Evolutionary conservation across 2,797 vertebrate genomes (phyloP).

Genomic region (Vultur gryphus): DNA sequence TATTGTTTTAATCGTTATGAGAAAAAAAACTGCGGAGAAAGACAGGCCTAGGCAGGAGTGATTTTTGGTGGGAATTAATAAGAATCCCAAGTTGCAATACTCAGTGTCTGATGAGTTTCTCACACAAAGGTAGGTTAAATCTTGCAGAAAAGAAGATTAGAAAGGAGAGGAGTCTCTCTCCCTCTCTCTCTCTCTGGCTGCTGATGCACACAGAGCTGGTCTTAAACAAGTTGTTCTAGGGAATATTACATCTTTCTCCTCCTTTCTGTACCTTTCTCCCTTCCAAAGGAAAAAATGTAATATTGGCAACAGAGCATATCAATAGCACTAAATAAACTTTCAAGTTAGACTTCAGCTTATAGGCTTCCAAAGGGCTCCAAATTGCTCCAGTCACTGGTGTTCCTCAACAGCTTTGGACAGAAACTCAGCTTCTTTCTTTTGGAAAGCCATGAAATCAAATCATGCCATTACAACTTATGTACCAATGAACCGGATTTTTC

Average conservation of each 20-base stretch:
- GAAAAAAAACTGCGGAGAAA: not conserved
- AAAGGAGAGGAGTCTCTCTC: not conserved
- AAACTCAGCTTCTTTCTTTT: not conserved
- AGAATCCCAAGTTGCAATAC: not conserved
- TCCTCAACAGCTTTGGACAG: not conserved
- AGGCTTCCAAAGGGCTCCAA: not conserved
- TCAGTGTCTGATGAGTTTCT: not conserved
- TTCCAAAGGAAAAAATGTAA: not conserved
- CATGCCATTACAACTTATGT: not conserved
- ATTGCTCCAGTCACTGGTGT: accelerated
- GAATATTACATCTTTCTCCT: not conserved
- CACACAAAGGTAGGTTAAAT: not conserved
- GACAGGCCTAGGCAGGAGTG: not conserved
- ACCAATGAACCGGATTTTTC: not conserved
- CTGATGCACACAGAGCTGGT: not conserved
- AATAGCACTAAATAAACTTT: not conserved
- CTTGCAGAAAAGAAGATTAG: not conserved
- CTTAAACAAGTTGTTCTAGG: not conserved
- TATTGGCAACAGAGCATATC: not conserved
- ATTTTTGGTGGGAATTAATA: not conserved
- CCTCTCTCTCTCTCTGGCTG: not conserved
- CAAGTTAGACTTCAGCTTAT: not conserved
- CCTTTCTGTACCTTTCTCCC: not conserved
- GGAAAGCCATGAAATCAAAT: not conserved
- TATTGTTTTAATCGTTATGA: not conserved